phyloP scores from a whole-genome alignment of 1,140 invertebrate genomes.

The Drosophila neocordata region DNA sequence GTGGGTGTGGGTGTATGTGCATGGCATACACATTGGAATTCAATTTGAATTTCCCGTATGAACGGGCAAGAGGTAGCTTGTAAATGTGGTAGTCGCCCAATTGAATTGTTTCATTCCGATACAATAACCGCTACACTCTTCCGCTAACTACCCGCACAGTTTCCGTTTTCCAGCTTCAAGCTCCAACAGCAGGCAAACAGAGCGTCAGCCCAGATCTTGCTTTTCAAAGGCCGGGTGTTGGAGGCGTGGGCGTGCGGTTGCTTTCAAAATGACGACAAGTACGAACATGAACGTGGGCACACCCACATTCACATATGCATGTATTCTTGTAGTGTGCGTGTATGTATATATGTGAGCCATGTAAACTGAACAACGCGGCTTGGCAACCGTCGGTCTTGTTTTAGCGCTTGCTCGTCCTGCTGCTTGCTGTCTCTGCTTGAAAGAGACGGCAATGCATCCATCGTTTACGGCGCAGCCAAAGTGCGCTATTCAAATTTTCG shows the following conservation, averaged over 20 bases:
- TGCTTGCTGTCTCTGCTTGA: constrained; percentile 6
- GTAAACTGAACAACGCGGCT: not conserved
- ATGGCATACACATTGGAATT: constrained; percentile 13
- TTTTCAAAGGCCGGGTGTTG: constrained; percentile 15
- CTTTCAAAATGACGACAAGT: constrained; percentile 54
- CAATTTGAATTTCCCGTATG: constrained; percentile 40
- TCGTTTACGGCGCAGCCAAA: not conserved
- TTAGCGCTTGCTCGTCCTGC: constrained; percentile 15
- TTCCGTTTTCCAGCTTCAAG: constrained; percentile 53
- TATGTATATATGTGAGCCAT: not conserved
- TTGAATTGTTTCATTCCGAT: constrained; percentile 71
- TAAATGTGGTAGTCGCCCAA: constrained; percentile 45
- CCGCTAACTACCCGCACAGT: constrained; percentile 63
- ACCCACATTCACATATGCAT: constrained; percentile 14
- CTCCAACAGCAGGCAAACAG: not conserved
- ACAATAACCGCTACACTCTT: constrained; percentile 63
- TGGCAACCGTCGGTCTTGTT: constrained; percentile 39
- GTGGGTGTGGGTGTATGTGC: not conserved
- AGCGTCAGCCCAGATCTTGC: not conserved
- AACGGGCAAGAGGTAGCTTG: constrained; percentile 17
- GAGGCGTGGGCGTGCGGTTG: constrained; percentile 26
- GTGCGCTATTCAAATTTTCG: constrained; percentile 14
- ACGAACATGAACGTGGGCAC: constrained; percentile 50
- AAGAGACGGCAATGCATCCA: constrained; percentile 25
- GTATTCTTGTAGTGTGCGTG: not conserved